Conservation (phyloP, 1,140 invertebrate species). For the Platyscapa corneri region DNA sequence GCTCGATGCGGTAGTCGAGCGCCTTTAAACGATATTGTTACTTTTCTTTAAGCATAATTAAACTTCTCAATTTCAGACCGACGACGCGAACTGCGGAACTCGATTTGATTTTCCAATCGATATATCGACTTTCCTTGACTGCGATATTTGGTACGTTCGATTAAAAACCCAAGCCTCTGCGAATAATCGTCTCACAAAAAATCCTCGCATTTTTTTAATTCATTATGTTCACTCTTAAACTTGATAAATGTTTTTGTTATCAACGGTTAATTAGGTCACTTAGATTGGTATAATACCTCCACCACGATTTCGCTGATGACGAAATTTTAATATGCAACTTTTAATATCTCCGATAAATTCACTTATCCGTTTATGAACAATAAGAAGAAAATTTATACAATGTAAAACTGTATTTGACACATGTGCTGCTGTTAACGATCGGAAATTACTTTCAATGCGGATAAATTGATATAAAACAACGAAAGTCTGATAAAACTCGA, state of each 20-base stretch:
- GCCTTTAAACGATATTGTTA: not conserved
- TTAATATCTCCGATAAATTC: not conserved
- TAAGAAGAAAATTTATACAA: not conserved
- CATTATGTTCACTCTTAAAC: too few relatives aligned
- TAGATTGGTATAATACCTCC: too few relatives aligned
- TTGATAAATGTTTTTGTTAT: too few relatives aligned
- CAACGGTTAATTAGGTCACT: too few relatives aligned
- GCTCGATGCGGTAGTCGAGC: not conserved
- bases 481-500: not conserved
- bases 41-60: constrained; percentile 1
- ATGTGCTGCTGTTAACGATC: not conserved
- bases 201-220: not conserved
- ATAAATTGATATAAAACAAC: not conserved
- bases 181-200: not conserved
- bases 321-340: not conserved
- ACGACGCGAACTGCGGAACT: not conserved
- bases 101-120: not conserved
- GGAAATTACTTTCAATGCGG: not conserved
- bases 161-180: not conserved
- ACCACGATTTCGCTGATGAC: too few relatives aligned
- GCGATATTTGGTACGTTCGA: not conserved
- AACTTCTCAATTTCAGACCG: not conserved
- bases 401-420: not conserved
- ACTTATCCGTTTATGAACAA: not conserved
- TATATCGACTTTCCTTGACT: not conserved